Evolutionary conservation across 2,797 vertebrate genomes (phyloP).

Genomic region (Ambastaia sidthimunki): DNA sequence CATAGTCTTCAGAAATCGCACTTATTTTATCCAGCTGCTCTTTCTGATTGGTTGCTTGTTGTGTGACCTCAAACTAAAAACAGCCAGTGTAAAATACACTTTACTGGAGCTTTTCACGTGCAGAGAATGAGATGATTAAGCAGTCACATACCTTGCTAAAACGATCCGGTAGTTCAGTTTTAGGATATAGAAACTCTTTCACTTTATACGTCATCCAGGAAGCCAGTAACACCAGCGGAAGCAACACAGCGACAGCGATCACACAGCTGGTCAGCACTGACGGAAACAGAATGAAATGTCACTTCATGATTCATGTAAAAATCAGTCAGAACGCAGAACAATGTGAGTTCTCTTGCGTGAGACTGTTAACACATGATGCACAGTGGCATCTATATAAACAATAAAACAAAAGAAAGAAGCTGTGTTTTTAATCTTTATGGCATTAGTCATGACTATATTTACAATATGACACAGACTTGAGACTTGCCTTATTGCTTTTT

Average conservation of each 20-base stretch:
- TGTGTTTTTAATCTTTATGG: too few relatives aligned
- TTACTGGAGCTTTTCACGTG: background rate
- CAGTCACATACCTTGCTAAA: conserved; percentile 6
- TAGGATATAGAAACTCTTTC: conserved; percentile 25
- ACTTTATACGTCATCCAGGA: conserved; percentile 22
- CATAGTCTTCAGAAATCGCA: conserved; percentile 16
- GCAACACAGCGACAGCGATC: conserved; percentile 8
- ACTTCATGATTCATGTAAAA: background rate
- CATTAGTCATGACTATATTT: too few relatives aligned
- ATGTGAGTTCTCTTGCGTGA: background rate
- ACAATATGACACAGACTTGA: too few relatives aligned
- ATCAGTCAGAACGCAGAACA: background rate
- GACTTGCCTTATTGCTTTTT: too few relatives aligned
- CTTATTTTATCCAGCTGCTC: conserved; percentile 32
- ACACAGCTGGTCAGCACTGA: conserved; percentile 26
- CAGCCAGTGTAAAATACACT: background rate
- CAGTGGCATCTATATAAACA: too few relatives aligned
- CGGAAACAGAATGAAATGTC: background rate
- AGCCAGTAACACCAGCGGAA: conserved; percentile 11
- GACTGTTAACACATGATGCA: too few relatives aligned
- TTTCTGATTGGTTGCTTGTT: conserved; percentile 10
- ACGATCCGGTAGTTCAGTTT: conserved; percentile 36
- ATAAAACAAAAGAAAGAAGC: too few relatives aligned
- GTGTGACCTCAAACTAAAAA: background rate
- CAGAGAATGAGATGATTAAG: background rate